Evolutionary conservation across 2,888 invertebrate species (phyloP).

Genomic region (Dicranocentrus wangi): DNA sequence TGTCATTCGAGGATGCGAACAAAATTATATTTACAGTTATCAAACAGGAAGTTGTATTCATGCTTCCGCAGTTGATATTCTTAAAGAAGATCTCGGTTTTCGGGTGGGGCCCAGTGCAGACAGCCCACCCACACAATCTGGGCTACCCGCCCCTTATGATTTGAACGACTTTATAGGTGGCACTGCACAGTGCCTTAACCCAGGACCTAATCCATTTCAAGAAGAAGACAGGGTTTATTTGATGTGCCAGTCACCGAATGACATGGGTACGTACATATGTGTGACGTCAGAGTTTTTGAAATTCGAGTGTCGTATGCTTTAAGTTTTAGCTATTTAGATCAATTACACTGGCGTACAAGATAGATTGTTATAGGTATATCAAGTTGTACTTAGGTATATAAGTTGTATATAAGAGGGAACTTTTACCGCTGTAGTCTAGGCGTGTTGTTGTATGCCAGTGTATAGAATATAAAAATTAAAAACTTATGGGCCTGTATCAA

Average conservation of each 20-base stretch:
- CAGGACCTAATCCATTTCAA: conserved; percentile 55
- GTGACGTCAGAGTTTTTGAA: too few relatives aligned
- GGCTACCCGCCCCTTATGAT: conserved; percentile 22
- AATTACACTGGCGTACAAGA: too few relatives aligned
- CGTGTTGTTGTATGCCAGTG: too few relatives aligned
- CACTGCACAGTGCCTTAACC: conserved; percentile 16
- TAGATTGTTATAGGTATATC: not conserved
- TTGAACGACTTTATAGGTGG: conserved; percentile 50
- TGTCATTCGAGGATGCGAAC: conserved; percentile 45
- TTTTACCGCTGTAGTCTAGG: too few relatives aligned
- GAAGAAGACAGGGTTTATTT: conserved; percentile 65
- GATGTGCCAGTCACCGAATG: conserved; percentile 26
- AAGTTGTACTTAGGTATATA: too few relatives aligned
- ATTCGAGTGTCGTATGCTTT: too few relatives aligned
- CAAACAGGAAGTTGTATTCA: conserved; percentile 56
- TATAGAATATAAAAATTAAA: too few relatives aligned
- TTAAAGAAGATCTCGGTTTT: conserved; percentile 58
- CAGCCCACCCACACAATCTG: conserved; percentile 4
- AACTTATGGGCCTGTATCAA: not conserved
- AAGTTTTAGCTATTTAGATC: not conserved
- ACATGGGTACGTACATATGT: too few relatives aligned
- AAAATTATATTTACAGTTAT: conserved; percentile 57
- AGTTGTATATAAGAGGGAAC: too few relatives aligned
- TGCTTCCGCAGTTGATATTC: conserved; percentile 44
- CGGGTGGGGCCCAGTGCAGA: conserved; percentile 50